Percentiles rank a stretch among this genome's conserved stretches.
Conservation (phyloP, 2,888 invertebrate species). For the Apamea epomidion region DNA sequence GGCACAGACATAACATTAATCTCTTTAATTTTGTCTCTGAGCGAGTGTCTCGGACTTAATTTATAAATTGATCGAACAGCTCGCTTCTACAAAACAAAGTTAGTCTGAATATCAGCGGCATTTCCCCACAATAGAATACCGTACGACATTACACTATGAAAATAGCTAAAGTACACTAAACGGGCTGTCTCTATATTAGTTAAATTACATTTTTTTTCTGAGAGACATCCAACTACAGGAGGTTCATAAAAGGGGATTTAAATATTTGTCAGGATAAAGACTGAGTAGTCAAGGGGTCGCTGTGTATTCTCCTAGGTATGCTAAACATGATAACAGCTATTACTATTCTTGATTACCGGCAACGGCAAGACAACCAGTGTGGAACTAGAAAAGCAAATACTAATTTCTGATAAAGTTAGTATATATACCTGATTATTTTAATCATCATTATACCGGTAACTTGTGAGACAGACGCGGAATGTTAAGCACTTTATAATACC, state of each 20-base stretch:
- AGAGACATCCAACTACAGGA: not conserved
- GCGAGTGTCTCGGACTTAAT: too few relatives aligned
- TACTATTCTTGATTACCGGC: not conserved
- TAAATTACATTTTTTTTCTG: too few relatives aligned
- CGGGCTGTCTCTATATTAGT: too few relatives aligned
- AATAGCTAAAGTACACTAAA: too few relatives aligned
- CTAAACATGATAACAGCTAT: not conserved
- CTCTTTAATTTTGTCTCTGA: too few relatives aligned
- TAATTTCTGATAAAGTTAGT: not conserved
- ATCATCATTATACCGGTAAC: conserved; percentile 2
- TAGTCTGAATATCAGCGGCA: too few relatives aligned
- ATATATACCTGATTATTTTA: not conserved
- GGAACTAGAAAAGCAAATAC: not conserved
- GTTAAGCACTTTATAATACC: conserved; percentile 7
- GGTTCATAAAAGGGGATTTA: not conserved
- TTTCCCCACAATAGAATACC: too few relatives aligned
- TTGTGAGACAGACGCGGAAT: not conserved
- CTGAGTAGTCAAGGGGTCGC: not conserved
- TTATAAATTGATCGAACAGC: too few relatives aligned
- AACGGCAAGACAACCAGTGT: not conserved
- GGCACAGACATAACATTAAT: too few relatives aligned
- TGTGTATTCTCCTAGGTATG: not conserved
- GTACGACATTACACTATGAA: too few relatives aligned
- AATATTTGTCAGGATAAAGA: not conserved
- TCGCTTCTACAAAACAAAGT: too few relatives aligned